phyloP scores from a whole-genome alignment of 2,888 invertebrate genomes.

The Melieria omissa region DNA sequence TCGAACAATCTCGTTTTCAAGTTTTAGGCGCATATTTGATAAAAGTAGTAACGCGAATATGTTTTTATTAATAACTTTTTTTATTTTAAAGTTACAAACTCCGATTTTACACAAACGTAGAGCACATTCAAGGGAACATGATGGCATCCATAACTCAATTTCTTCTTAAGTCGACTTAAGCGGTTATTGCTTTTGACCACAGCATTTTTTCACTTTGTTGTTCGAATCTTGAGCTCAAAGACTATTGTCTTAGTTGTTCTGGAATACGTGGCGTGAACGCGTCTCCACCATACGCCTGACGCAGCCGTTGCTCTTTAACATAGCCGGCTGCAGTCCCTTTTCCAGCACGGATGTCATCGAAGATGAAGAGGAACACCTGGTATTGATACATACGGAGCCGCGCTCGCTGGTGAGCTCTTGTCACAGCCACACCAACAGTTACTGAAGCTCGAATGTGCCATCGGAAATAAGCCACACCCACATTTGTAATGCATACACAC shows the following conservation, averaged over 20 bases:
- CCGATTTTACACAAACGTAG: too few relatives aligned
- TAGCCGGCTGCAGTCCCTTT: constrained; percentile 58
- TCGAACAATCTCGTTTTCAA: too few relatives aligned
- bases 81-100: too few relatives aligned
- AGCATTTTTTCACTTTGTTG: too few relatives aligned
- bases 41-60: too few relatives aligned
- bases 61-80: too few relatives aligned
- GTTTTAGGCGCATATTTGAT: too few relatives aligned
- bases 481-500: constrained; percentile 8
- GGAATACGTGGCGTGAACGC: constrained; percentile 64
- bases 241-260: constrained; percentile 52
- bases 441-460: neutral
- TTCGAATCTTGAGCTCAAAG: too few relatives aligned
- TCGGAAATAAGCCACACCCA: neutral
- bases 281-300: constrained; percentile 52
- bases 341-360: constrained; percentile 60
- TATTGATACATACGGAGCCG: constrained; percentile 47
- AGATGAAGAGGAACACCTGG: constrained; percentile 53
- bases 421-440: constrained; percentile 35
- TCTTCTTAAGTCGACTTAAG: too few relatives aligned
- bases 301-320: constrained; percentile 49
- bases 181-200: too few relatives aligned
- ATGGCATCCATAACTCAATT: too few relatives aligned
- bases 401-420: constrained; percentile 45
- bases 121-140: too few relatives aligned